Conservation (phyloP, 2,113 vertebrate species). For the Neogobius melanostomus region DNA sequence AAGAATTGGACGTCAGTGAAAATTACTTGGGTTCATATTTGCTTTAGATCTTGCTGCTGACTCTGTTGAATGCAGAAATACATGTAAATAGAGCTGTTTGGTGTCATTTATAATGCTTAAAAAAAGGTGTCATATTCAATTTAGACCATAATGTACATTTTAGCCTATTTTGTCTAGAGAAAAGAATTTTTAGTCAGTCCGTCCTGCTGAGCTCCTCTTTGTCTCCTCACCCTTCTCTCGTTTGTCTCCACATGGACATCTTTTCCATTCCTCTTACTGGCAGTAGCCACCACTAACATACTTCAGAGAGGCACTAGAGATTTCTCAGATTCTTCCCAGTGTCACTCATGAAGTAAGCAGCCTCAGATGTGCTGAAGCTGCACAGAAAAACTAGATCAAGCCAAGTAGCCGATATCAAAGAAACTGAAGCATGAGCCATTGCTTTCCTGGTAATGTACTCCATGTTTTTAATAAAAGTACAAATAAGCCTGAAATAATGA, state of each 20-base stretch:
- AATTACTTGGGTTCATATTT: slow-evolving; percentile 49
- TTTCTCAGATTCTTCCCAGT: slow-evolving; percentile 71
- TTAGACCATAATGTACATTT: no score
- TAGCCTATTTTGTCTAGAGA: no score
- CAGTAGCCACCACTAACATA: slow-evolving; percentile 46
- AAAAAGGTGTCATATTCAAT: no score
- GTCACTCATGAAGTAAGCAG: slow-evolving; percentile 50
- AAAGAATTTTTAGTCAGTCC: slow-evolving; percentile 8
- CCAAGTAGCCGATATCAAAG: not conserved
- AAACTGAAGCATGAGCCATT: not conserved
- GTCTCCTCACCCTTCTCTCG: not conserved
- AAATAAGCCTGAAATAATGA: no score
- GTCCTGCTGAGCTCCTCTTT: slow-evolving; percentile 14
- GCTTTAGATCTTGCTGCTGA: no score
- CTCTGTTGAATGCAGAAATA: no score
- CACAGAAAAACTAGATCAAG: not conserved
- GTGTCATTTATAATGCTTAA: no score
- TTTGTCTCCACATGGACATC: slow-evolving; percentile 37
- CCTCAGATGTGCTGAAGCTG: slow-evolving; percentile 27
- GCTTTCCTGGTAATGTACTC: not conserved
- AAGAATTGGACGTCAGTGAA: slow-evolving; percentile 57
- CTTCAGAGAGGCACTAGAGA: slow-evolving; percentile 67
- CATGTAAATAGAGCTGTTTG: no score
- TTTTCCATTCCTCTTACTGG: slow-evolving; percentile 65
- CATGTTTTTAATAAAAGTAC: no score